A percentile compares a stretch with the other conserved stretches of the same genome.
These are phyloP conservation scores for Nomia melanderi DNA, from an alignment of 1,140 invertebrate species.

Conservation along the genomic window DNA sequence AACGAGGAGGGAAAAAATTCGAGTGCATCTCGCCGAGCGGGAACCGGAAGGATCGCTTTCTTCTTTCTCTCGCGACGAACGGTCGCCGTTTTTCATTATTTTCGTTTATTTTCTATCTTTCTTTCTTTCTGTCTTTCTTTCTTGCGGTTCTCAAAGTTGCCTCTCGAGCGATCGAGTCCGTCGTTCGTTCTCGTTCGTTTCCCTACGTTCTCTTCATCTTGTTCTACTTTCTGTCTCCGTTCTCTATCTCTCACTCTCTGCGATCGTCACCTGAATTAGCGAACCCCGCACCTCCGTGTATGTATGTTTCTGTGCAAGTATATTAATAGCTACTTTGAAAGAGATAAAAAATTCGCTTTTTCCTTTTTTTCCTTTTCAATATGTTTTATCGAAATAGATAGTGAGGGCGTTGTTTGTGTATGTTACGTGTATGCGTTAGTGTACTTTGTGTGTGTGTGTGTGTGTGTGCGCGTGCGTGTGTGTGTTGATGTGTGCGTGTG, in stretches of 20 bases:
- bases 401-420: background rate
- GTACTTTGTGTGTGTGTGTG: background rate
- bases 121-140: no score
- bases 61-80: no score
- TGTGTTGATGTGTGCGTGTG: background rate
- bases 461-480: constrained; percentile 1
- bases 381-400: constrained; percentile 45
- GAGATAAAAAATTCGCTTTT: constrained; percentile 55
- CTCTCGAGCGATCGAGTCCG: no score
- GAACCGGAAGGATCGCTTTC: background rate
- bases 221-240: background rate
- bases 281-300: constrained; percentile 34
- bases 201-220: no score
- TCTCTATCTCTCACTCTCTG: background rate
- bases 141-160: no score
- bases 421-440: background rate
- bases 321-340: constrained; percentile 33
- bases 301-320: constrained; percentile 17
- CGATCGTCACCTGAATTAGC: constrained; percentile 31
- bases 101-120: no score
- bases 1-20: background rate
- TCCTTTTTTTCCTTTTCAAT: no score
- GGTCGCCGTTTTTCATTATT: no score
- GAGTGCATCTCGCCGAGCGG: background rate
- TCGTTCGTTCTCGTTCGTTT: background rate